Conservation (phyloP, 2,888 invertebrate species). For the Oligia strigilis region DNA sequence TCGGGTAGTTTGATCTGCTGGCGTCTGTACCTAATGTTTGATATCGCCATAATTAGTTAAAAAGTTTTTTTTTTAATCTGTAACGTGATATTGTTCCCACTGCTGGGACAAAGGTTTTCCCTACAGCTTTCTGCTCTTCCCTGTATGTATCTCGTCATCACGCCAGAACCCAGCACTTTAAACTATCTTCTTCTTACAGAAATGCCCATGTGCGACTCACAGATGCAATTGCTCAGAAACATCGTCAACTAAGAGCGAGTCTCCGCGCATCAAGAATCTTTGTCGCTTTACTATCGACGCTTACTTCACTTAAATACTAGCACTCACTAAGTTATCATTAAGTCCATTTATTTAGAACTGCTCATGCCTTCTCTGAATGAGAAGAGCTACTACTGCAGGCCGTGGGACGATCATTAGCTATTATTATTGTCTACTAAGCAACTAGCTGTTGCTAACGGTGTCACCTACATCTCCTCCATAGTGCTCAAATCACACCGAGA, state of each 20-base stretch:
- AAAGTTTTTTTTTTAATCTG: no score
- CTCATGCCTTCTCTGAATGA: not conserved
- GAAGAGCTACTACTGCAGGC: not conserved
- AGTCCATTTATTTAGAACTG: not conserved
- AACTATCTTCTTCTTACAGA: constrained; percentile 57
- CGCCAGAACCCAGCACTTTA: no score
- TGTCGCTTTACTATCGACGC: constrained; percentile 84
- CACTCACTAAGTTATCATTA: not conserved
- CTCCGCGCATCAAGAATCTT: constrained; percentile 69
- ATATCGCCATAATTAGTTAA: no score
- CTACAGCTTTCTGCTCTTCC: no score
- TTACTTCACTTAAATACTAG: constrained; percentile 74
- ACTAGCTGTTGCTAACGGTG: no score
- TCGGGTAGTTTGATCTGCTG: no score
- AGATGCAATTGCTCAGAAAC: constrained; percentile 43
- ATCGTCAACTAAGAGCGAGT: constrained; percentile 31
- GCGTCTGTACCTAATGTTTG: no score
- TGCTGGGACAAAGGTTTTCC: no score
- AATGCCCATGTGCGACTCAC: constrained; percentile 64
- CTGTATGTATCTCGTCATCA: no score
- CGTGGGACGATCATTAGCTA: not conserved
- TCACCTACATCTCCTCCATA: no score
- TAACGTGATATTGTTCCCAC: no score
- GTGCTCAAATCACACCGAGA: no score
- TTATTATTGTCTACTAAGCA: not conserved